A percentile compares a stretch with the other conserved stretches of the same genome.
Conservation (phyloP, 2,113 vertebrate genomes). For the Zootoca vivipara region DNA sequence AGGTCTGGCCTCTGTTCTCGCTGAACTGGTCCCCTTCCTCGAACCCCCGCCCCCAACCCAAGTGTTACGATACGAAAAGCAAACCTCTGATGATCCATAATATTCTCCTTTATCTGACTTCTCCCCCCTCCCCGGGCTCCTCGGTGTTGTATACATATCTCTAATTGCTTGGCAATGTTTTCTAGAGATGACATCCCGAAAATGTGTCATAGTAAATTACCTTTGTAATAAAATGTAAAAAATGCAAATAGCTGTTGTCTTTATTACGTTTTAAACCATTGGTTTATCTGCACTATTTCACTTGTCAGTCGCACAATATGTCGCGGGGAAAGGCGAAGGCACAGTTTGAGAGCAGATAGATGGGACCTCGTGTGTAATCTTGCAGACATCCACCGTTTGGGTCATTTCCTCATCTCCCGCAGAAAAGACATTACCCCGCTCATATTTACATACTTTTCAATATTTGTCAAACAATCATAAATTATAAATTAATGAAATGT, state of each 20-base stretch:
- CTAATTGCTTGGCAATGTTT: constrained; percentile 87
- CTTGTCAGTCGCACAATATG: constrained; percentile 92
- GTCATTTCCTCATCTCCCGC: constrained; percentile 99
- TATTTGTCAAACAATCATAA: constrained; percentile 99
- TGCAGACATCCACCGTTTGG: constrained; percentile 94
- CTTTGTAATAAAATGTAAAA: constrained; percentile 91
- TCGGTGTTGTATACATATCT: constrained; percentile 74
- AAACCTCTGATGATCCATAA: constrained; percentile 77
- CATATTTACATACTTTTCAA: constrained; percentile 99
- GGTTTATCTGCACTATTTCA: constrained; percentile 99
- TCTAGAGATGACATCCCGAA: constrained; percentile 85
- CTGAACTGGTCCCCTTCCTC: not conserved
- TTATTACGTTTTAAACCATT: constrained; percentile 96
- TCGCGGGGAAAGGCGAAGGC: constrained; percentile 83
- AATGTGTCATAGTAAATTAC: constrained; percentile 98
- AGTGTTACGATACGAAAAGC: constrained; percentile 49
- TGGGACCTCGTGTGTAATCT: constrained; percentile 94
- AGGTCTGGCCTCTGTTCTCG: constrained; percentile 64
- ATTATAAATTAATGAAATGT: constrained; percentile 99
- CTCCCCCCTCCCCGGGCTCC: constrained; percentile 58
- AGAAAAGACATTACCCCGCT: constrained; percentile 97
- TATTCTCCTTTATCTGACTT: constrained; percentile 81
- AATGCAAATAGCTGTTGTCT: constrained; percentile 94
- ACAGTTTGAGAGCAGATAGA: constrained; percentile 94
- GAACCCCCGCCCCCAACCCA: constrained; percentile 37